A percentile compares a stretch with the other conserved stretches of the same genome.
Evolutionary conservation across 2,888 invertebrate genomes (phyloP).

Genomic region (Antitype chi): DNA sequence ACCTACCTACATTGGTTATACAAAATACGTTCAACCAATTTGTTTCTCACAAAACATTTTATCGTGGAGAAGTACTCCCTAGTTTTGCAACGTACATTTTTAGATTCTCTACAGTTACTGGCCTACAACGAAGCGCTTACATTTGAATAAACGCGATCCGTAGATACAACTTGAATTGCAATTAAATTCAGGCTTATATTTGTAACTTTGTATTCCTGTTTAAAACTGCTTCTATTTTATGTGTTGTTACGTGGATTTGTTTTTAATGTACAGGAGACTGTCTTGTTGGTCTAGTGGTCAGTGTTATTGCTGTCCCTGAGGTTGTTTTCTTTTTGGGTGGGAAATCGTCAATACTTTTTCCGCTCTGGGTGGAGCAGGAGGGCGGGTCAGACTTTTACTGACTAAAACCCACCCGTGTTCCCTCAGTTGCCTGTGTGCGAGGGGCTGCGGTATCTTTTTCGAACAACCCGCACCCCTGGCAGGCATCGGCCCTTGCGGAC

Average conservation of each 20-base stretch:
- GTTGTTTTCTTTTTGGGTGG: too few species aligned
- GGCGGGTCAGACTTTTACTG: too few species aligned
- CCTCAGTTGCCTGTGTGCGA: too few species aligned
- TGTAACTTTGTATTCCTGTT: conserved; percentile 40
- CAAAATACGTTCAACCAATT: conserved; percentile 32
- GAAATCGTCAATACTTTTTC: too few species aligned
- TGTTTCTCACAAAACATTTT: conserved; percentile 31
- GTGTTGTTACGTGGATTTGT: neutral
- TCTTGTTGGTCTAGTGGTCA: too few species aligned
- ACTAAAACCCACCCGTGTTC: too few species aligned
- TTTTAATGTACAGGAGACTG: neutral
- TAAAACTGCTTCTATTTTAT: conserved; percentile 12
- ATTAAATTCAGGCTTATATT: conserved; percentile 61
- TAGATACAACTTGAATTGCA: conserved; percentile 66
- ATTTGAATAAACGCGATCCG: conserved; percentile 71
- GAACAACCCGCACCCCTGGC: too few species aligned
- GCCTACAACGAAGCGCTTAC: conserved; percentile 58
- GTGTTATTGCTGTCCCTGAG: too few species aligned
- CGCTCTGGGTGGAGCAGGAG: too few species aligned
- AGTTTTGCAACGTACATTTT: conserved; percentile 46
- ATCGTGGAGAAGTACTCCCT: conserved; percentile 27
- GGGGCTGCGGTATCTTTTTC: too few species aligned
- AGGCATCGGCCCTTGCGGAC: too few species aligned
- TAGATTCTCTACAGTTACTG: conserved; percentile 25
- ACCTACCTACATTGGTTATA: neutral